These are phyloP conservation scores for Rhincodon typus DNA, from an alignment of 2,797 vertebrate species.

Conservation along the genomic window DNA sequence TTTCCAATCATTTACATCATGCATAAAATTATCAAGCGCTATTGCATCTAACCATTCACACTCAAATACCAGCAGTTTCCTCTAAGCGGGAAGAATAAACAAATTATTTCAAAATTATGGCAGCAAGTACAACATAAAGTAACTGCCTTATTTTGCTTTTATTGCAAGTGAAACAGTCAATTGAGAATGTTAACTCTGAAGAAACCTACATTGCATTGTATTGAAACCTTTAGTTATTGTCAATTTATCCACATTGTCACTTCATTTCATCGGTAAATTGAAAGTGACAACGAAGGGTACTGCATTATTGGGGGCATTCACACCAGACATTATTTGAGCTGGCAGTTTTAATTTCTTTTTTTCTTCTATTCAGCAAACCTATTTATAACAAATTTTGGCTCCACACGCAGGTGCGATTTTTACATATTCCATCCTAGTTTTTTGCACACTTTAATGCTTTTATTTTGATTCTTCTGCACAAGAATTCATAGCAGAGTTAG, in stretches of 20 bases:
- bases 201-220: background rate
- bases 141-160: background rate
- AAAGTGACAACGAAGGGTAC: slow-evolving; percentile 1
- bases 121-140: background rate
- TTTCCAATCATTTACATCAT: background rate
- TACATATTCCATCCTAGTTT: background rate
- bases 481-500: background rate
- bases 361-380: background rate
- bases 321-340: background rate
- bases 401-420: background rate
- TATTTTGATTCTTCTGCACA: background rate
- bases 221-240: slow-evolving; percentile 14
- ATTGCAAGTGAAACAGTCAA: background rate
- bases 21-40: background rate
- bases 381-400: background rate
- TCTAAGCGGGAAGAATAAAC: background rate
- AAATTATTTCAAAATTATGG: background rate
- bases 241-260: slow-evolving; percentile 15
- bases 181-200: slow-evolving; percentile 14
- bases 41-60: background rate
- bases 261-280: background rate
- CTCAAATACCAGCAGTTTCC: background rate
- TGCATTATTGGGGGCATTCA: background rate
- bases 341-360: background rate
- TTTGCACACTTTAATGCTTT: background rate